Percentiles rank a stretch among this genome's conserved stretches.
phyloP scores from a whole-genome alignment of 2,113 vertebrate species.

The Crocuta crocuta region DNA sequence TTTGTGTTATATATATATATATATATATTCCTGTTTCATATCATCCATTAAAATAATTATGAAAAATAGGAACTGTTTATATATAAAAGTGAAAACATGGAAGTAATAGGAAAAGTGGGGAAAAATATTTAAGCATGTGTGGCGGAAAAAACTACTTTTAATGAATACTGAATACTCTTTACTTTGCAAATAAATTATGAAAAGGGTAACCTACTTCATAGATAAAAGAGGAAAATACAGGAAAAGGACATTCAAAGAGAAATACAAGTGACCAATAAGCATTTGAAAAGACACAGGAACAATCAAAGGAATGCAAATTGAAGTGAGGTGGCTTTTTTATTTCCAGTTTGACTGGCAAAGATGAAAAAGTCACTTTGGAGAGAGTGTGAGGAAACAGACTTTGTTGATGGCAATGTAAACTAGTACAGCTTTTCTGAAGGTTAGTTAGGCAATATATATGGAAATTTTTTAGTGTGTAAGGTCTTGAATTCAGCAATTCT shows the following conservation, averaged over 20 bases:
- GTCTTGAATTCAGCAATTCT: not conserved
- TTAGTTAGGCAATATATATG: not conserved
- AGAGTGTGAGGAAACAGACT: not conserved
- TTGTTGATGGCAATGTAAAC: not conserved
- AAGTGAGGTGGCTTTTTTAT: not conserved
- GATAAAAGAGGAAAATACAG: not conserved
- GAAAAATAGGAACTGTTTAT: not conserved
- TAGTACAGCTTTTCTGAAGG: not conserved
- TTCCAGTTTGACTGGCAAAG: not conserved
- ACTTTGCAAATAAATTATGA: not conserved
- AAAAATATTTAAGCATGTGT: not conserved
- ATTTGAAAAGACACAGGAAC: not conserved
- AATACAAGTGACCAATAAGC: not conserved
- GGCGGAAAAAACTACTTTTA: not conserved
- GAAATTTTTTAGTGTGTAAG: not conserved
- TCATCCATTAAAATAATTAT: not conserved
- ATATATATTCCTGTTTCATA: not conserved
- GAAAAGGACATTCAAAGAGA: not conserved
- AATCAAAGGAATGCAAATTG: not conserved
- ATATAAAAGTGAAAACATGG: not conserved
- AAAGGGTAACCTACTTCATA: not conserved
- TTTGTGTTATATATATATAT: not conserved
- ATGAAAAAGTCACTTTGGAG: not conserved
- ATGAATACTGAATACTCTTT: not conserved
- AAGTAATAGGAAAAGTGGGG: not conserved